These are phyloP conservation scores for Eupithecia tripunctaria DNA, from an alignment of 2,888 invertebrate genomes.

Conservation along the genomic window DNA sequence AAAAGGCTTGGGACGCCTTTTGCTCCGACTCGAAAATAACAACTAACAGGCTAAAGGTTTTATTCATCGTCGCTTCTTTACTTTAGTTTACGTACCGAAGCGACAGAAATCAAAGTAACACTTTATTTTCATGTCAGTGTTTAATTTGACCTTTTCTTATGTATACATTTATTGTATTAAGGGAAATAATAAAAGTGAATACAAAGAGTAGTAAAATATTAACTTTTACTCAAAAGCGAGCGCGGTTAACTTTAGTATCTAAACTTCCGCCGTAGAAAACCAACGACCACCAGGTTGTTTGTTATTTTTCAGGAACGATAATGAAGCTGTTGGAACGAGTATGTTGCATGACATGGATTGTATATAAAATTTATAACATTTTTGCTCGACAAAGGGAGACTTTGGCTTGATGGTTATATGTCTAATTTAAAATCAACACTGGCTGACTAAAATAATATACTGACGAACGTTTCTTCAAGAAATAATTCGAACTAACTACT, in stretches of 20 bases:
- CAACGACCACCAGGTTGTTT: constrained; percentile 4
- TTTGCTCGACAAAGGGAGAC: not conserved
- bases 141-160: no score
- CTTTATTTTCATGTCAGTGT: no score
- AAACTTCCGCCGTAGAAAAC: constrained; percentile 28
- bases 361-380: not conserved
- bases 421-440: not conserved
- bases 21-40: no score
- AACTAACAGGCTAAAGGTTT: no score
- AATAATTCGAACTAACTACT: not conserved
- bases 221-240: constrained; percentile 24
- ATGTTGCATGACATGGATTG: not conserved
- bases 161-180: no score
- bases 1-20: no score
- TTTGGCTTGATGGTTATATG: not conserved
- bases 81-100: no score
- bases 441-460: not conserved
- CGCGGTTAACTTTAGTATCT: constrained; percentile 28
- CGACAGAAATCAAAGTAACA: no score
- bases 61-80: no score
- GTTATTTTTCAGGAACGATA: constrained; percentile 1
- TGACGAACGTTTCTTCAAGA: not conserved
- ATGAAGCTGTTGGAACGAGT: not conserved
- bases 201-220: constrained; percentile 32
- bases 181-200: not conserved